Evolutionary conservation across 2,888 invertebrate genomes (phyloP).

Genomic region (Eupithecia insigniata): DNA sequence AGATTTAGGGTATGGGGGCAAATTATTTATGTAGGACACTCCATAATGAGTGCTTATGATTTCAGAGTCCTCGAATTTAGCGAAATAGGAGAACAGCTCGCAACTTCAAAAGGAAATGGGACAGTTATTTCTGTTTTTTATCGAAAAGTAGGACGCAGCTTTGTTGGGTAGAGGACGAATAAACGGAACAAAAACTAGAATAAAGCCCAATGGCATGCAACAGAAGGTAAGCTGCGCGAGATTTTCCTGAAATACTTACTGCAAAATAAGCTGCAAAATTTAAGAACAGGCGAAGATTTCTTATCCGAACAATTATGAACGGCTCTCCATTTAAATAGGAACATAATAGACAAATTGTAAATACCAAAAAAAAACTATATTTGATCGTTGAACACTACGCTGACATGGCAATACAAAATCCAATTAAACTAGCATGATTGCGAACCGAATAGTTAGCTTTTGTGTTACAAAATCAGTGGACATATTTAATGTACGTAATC

Average conservation of each 20-base stretch:
- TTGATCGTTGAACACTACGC: not conserved
- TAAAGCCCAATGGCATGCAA: constrained; percentile 11
- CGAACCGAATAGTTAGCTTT: constrained; percentile 20
- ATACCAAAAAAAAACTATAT: not conserved
- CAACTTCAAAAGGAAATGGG: constrained; percentile 7
- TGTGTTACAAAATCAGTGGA: constrained; percentile 36
- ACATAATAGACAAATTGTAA: not conserved
- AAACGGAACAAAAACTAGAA: constrained; percentile 13
- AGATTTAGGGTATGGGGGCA: not conserved
- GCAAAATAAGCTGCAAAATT: not conserved
- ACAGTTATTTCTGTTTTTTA: constrained; percentile 9
- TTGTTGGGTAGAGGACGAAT: constrained; percentile 10
- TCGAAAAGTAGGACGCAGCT: constrained; percentile 5
- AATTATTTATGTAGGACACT: not conserved
- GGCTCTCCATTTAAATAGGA: not conserved
- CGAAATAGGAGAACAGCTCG: constrained; percentile 7
- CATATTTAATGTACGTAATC: constrained; percentile 38
- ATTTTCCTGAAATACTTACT: not conserved
- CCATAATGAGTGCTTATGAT: not conserved
- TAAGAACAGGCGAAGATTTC: not conserved
- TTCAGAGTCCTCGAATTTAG: constrained; percentile 4
- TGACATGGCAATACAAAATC: not conserved
- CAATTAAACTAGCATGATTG: constrained; percentile 21
- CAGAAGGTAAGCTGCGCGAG: constrained; percentile 4
- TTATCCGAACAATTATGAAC: not conserved